Conservation (phyloP, 1,140 invertebrate species). For the Scaptomyza montana region DNA sequence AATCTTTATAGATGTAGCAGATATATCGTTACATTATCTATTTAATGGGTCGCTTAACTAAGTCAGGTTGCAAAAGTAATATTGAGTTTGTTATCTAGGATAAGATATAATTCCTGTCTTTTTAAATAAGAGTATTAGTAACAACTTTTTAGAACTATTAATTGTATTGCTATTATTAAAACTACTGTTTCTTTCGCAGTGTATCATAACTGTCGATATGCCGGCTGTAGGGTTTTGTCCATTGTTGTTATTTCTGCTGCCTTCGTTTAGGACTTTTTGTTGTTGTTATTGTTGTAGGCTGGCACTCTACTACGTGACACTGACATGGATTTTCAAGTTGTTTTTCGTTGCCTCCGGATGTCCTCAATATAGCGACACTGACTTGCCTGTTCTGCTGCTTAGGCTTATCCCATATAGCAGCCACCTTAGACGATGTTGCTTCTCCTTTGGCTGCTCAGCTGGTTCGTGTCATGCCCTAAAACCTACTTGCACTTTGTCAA, state of each 20-base stretch:
- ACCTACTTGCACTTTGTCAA: constrained; percentile 77
- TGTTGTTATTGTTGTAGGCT: constrained; percentile 50
- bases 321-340: constrained; percentile 82
- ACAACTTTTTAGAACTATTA: no score
- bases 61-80: background rate
- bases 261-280: constrained; percentile 15
- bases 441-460: background rate
- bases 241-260: constrained; percentile 43
- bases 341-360: constrained; percentile 61
- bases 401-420: constrained; percentile 44
- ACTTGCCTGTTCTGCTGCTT: constrained; percentile 33
- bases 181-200: constrained; percentile 11
- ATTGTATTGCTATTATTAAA: no score
- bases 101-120: no score
- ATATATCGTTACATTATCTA: constrained; percentile 15
- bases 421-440: background rate
- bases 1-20: constrained; percentile 53
- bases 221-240: constrained; percentile 38
- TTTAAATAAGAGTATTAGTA: no score
- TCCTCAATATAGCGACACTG: constrained; percentile 50
- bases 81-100: background rate
- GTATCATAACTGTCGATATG: constrained; percentile 49
- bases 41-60: constrained; percentile 5
- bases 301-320: constrained; percentile 76
- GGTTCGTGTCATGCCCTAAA: constrained; percentile 44